Base-by-base conservation (phyloP, 2,113 vertebrate genomes). In the Pandion haliaetus region DNA sequence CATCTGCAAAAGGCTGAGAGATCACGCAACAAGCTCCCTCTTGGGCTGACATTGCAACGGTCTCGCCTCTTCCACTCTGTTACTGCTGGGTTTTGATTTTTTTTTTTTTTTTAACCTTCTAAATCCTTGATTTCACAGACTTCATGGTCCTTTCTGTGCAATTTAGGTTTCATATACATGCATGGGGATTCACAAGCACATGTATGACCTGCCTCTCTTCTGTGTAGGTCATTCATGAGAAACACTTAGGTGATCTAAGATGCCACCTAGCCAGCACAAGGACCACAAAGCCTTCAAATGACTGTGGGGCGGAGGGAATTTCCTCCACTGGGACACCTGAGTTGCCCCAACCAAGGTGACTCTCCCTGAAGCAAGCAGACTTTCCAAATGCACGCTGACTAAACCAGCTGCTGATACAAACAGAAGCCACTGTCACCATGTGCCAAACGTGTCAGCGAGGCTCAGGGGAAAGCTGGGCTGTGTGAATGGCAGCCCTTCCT, bases 31-130 rank as follows among this genome's bases (percentile, higher is more conserved):
- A 28, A 45, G 21, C 10, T 66, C 13, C 3, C 17, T 67, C 10
- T 28, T 0, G 0, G 34, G 25, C 32, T 62, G 26, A 32, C 1
- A 0, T 12, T 79, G 38, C 57, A 32, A 14, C 0, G 1, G 11
- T 49, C 57, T 95, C 0, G 0, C 10, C 10, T 70, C 19, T 62
- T 80, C 25, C 10, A 32, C 2, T 0, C 10, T 76, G 21, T 7
- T 40, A 7, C 20, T 7, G 9, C 20, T 84, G 2, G 3, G 21
- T 59, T 88, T 36, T 1, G 0, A 7, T 32, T 34, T 12, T 66
- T 16, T 26, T 4, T 32, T 59, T 54, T 67, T 52, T 52, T 52
- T 26, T 52, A 17, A 28, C 17, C 2, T 84, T 63, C 71, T 63
- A 81, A 28, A 78, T 55, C 18, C 8, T 32, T 45, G 42, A 34